These are phyloP conservation scores for Amphipoea oculea DNA, from an alignment of 2,888 invertebrate species.

Conservation along the genomic window DNA sequence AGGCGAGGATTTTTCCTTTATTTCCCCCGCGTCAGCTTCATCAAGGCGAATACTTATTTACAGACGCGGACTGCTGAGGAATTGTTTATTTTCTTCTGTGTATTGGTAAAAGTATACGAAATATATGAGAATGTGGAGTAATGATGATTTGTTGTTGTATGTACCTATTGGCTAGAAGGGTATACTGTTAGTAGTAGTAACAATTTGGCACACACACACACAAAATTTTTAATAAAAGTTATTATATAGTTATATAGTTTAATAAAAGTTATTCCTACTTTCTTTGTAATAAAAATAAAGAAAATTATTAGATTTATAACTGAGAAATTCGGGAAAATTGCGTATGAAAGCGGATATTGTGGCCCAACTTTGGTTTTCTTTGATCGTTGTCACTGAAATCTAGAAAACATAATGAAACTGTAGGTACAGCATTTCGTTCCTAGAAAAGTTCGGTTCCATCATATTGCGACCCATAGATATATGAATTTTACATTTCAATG, in stretches of 20 bases:
- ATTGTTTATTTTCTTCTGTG: constrained; percentile 11
- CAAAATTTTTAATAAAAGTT: too few species aligned
- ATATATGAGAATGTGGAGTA: background rate
- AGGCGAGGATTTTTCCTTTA: constrained; percentile 29
- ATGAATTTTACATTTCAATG: too few species aligned
- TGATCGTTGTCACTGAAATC: background rate
- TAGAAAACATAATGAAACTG: background rate
- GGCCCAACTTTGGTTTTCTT: background rate
- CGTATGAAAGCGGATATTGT: background rate
- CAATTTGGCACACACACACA: background rate
- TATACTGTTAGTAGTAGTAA: background rate
- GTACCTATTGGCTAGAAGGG: background rate
- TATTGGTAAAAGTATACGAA: background rate
- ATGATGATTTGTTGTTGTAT: background rate
- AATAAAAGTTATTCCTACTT: too few species aligned
- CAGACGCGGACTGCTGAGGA: constrained; percentile 10
- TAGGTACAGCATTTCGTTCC: background rate
- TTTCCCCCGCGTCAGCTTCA: constrained; percentile 34
- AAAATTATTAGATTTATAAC: background rate
- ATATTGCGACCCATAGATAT: background rate
- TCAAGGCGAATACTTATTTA: constrained; percentile 46
- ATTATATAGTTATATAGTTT: too few species aligned
- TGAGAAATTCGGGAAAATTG: background rate
- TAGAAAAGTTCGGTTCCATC: background rate
- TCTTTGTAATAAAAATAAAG: too few species aligned